These are phyloP conservation scores for Lepus americanus DNA, from an alignment of 2,113 vertebrate genomes.

Conservation along the genomic window DNA sequence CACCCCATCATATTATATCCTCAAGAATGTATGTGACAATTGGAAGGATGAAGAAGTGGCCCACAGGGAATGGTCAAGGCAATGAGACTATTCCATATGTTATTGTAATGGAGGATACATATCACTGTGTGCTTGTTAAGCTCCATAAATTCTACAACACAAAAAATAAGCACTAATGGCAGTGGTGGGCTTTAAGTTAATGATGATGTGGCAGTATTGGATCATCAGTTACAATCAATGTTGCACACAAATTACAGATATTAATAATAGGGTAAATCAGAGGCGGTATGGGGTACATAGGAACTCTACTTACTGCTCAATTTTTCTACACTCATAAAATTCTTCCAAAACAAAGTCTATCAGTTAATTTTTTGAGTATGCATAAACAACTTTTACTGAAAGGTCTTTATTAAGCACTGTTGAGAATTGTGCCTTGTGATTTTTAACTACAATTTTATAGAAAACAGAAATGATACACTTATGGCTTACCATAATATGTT, in stretches of 20 bases:
- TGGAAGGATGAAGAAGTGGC: not conserved
- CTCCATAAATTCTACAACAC: not conserved
- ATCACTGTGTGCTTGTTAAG: not conserved
- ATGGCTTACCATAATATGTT: not conserved
- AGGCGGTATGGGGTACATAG: not conserved
- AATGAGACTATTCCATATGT: not conserved
- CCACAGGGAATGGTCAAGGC: not conserved
- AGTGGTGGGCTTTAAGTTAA: not conserved
- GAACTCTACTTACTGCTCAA: too few relatives aligned
- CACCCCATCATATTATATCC: not conserved
- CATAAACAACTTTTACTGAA: not conserved
- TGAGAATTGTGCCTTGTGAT: not conserved
- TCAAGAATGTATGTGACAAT: not conserved
- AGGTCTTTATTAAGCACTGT: not conserved
- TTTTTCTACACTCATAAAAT: not conserved
- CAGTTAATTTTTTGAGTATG: not conserved
- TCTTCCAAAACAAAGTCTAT: not conserved
- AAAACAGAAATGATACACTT: not conserved
- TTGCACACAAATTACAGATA: not conserved
- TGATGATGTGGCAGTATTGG: not conserved
- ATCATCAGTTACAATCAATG: not conserved
- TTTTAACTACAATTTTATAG: not conserved
- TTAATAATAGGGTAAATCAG: not conserved
- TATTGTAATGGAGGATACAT: not conserved
- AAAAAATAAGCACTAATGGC: not conserved